These are phyloP conservation scores for Lasius fuliginosus DNA, from an alignment of 2,888 invertebrate genomes.

Conservation along the genomic window DNA sequence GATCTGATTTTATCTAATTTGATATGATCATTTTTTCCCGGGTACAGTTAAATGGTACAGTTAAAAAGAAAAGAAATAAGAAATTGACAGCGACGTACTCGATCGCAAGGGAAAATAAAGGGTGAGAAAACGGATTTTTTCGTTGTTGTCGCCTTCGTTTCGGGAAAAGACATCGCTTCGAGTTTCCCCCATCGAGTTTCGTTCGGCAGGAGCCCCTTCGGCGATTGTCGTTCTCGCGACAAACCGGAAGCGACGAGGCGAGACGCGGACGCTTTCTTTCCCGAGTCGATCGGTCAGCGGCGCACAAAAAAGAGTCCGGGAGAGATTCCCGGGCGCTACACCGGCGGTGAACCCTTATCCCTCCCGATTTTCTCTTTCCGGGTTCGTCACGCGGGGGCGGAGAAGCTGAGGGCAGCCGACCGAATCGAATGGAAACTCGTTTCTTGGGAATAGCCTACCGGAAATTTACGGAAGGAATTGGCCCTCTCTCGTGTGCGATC, in stretches of 20 bases:
- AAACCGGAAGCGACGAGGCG: conserved; percentile 67
- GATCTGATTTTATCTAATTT: too few relatives aligned
- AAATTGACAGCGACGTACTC: too few relatives aligned
- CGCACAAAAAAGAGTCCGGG: conserved; percentile 42
- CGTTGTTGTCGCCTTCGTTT: not conserved
- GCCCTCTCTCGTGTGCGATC: conserved; percentile 69
- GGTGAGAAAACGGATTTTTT: not conserved
- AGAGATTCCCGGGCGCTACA: conserved; percentile 4
- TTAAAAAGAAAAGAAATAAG: too few relatives aligned
- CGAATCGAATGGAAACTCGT: conserved; percentile 80
- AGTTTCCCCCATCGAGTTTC: conserved; percentile 22
- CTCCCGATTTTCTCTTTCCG: not conserved
- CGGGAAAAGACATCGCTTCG: conserved; percentile 14
- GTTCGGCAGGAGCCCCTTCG: not conserved
- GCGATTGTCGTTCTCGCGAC: conserved; percentile 44
- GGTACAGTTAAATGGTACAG: too few relatives aligned
- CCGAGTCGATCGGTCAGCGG: conserved; percentile 42
- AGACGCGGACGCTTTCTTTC: conserved; percentile 54
- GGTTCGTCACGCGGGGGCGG: conserved; percentile 58
- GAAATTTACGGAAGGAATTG: conserved; percentile 79
- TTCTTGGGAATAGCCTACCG: conserved; percentile 77
- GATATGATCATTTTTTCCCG: too few relatives aligned
- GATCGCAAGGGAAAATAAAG: too few relatives aligned
- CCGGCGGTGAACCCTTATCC: not conserved
- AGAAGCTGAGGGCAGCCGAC: conserved; percentile 67